phyloP scores from a whole-genome alignment of 1,140 invertebrate genomes.

The Musca domestica region DNA sequence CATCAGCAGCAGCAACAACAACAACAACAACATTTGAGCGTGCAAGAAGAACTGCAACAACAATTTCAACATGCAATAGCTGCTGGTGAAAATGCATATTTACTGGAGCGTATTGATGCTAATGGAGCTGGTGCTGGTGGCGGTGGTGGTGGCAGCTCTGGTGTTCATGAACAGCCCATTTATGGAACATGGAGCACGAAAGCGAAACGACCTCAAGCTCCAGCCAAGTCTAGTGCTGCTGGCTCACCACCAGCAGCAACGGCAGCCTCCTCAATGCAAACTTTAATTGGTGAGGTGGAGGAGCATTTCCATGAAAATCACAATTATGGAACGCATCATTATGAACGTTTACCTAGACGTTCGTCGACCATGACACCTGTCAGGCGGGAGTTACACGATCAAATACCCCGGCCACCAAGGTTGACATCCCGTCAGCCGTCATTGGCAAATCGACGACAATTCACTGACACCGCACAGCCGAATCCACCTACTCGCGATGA shows the following conservation, averaged over 20 bases:
- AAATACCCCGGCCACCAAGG: conserved; percentile 43
- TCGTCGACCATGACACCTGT: conserved; percentile 48
- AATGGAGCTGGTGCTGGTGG: conserved; percentile 34
- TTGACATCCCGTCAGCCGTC: conserved; percentile 38
- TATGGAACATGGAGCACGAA: conserved; percentile 53
- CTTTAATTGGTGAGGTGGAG: conserved; percentile 10
- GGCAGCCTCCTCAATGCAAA: not conserved
- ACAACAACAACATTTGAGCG: conserved; percentile 30
- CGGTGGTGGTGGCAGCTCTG: conserved; percentile 26
- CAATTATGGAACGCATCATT: conserved; percentile 24
- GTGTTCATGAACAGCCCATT: conserved; percentile 39
- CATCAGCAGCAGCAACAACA: conserved; percentile 46
- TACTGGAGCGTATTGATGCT: conserved; percentile 51
- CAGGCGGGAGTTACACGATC: conserved; percentile 38
- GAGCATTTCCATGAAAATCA: conserved; percentile 13
- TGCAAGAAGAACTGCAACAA: conserved; percentile 31
- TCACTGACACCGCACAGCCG: conserved; percentile 35
- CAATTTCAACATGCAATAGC: conserved; percentile 23
- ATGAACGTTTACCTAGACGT: conserved; percentile 46
- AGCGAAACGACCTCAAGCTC: conserved; percentile 47
- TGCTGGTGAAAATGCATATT: conserved; percentile 45
- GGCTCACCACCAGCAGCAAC: conserved; percentile 22
- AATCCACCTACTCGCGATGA: conserved; percentile 27
- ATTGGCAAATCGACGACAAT: conserved; percentile 37
- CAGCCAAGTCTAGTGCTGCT: conserved; percentile 22